Base-by-base conservation (phyloP, 2,113 vertebrate genomes). In the Microcebus jonahi region DNA sequence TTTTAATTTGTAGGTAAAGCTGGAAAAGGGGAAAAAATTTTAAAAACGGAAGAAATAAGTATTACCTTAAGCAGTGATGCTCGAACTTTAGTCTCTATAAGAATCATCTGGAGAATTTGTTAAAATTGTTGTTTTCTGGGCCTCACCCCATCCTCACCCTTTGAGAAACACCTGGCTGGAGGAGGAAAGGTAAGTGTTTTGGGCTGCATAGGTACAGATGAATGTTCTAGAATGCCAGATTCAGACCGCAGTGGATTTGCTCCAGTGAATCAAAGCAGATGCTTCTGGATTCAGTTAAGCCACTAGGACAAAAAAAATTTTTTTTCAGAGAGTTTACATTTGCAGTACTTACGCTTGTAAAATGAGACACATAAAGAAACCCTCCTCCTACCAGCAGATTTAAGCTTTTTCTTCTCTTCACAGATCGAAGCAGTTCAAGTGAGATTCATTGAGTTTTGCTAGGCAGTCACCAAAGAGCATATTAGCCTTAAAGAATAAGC, bases 271-370 rank as follows among this genome's bases (percentile, higher is more conserved):
- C 95, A 88, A 39, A 85, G 84, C 81, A 68, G 57, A 85, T 34
- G 55, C 36, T 90, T 82, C 67, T 95, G 97, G 94, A 82, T 92
- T 86, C 48, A 55, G 70, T 92, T 90, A 92, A 88, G 50, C 84
- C 87, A 76, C 90, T 93, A 96, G 55, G 70, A 73, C 83, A 92
- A 75, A 71, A 75, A 71, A 55, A 17, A 17, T 39, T 83, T 92
- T 95, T 88, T 90, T 94, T 95, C 45, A 8, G 34, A 79, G 92
- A 90, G 70, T 88, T 94, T 76, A 93, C 76, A 85, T 81, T 95
- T 92, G 79, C 50, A 94, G 27, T 15, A 50, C 85, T 73, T 63
- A 39, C 8, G 65, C 50, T 83, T 91, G 63, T 45, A 79, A 73
- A 94, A 70, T 21, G 48, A 93, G 82, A 81, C 63, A 65, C 14